These are phyloP conservation scores for Charadrius vociferus DNA, from an alignment of 2,113 vertebrate species.

Conservation along the genomic window DNA sequence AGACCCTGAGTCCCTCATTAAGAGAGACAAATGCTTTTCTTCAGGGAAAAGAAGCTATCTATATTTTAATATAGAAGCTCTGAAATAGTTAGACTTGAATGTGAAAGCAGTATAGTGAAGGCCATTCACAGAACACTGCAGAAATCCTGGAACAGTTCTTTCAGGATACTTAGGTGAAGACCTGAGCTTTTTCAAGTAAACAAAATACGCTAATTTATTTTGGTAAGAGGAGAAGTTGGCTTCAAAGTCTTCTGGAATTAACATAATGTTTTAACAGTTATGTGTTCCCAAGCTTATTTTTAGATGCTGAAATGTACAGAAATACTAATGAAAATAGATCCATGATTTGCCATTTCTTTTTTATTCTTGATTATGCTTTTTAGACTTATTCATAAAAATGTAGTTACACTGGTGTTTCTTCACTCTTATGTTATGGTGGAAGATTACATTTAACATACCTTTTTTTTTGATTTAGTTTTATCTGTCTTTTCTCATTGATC, in stretches of 20 bases:
- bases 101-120: not conserved
- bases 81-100: not conserved
- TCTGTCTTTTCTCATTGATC: not conserved
- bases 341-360: not conserved
- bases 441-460: not conserved
- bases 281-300: not conserved
- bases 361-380: not conserved
- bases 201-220: not conserved
- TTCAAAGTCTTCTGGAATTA: not conserved
- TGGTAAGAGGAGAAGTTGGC: not conserved
- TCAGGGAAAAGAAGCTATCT: not conserved
- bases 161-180: not conserved
- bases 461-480: not conserved
- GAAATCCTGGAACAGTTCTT: not conserved
- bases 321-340: not conserved
- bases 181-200: not conserved
- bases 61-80: not conserved
- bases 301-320: not conserved
- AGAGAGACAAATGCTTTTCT: not conserved
- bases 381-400: not conserved
- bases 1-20: rapidly evolving
- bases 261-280: not conserved
- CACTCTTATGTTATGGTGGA: not conserved
- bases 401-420: not conserved
- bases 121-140: rapidly evolving